Conservation (phyloP, 2,113 vertebrate genomes). For the Phylloscopus trochilus region DNA sequence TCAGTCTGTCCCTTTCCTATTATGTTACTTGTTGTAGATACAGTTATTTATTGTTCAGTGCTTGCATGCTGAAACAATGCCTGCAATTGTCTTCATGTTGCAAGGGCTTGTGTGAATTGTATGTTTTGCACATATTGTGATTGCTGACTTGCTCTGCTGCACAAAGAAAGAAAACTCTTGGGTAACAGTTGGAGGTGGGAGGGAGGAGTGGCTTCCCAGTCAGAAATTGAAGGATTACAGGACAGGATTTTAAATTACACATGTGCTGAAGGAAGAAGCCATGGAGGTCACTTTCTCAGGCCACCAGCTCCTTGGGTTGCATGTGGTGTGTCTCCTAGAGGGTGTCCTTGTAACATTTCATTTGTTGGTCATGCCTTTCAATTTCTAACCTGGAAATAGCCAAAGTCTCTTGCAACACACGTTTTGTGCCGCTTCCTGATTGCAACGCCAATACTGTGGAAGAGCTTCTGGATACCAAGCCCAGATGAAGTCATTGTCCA, state of each 20-base stretch:
- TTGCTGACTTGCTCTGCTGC: slow-evolving; percentile 68
- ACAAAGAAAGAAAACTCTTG: slow-evolving; percentile 68
- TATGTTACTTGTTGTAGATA: slow-evolving; percentile 72
- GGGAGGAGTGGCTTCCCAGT: slow-evolving; percentile 27
- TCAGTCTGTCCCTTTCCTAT: slow-evolving; percentile 60
- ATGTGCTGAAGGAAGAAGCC: slow-evolving; percentile 50
- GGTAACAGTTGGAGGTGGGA: slow-evolving; percentile 53
- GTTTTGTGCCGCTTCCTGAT: slow-evolving; percentile 59
- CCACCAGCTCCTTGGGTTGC: slow-evolving; percentile 21
- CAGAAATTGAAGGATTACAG: slow-evolving; percentile 63
- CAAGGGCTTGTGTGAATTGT: slow-evolving; percentile 66
- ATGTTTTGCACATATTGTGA: slow-evolving; percentile 85
- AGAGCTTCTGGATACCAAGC: slow-evolving; percentile 68
- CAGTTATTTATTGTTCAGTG: slow-evolving; percentile 91
- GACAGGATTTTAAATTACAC: slow-evolving; percentile 54
- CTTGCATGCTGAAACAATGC: slow-evolving; percentile 83
- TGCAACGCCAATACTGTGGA: slow-evolving; percentile 59
- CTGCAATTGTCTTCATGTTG: slow-evolving; percentile 72
- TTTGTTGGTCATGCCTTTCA: slow-evolving; percentile 61
- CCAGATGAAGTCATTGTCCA: slow-evolving; percentile 66
- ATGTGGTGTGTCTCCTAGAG: slow-evolving; percentile 32
- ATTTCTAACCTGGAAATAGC: slow-evolving; percentile 58
- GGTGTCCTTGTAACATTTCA: slow-evolving; percentile 54
- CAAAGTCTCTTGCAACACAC: slow-evolving; percentile 41
- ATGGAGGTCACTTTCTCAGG: slow-evolving; percentile 62